phyloP scores from a whole-genome alignment of 2,113 vertebrate genomes.

The Ptychochromis oligacanthus region DNA sequence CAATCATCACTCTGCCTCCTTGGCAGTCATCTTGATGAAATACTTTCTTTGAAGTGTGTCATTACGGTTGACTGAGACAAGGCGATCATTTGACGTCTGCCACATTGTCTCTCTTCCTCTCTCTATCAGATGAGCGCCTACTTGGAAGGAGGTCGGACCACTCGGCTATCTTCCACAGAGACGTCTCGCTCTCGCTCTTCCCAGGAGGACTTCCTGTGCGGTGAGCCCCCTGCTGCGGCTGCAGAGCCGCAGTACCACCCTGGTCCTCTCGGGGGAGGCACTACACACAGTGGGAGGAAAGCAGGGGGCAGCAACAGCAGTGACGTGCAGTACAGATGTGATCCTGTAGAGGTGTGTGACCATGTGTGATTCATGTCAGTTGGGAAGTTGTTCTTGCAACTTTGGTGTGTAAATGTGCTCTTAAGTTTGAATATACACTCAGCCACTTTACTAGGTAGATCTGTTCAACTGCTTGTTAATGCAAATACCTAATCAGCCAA shows the following conservation, averaged over 20 bases:
- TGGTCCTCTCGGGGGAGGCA: slow-evolving; percentile 56
- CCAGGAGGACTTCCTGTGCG: slow-evolving; percentile 86
- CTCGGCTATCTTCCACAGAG: slow-evolving; percentile 94
- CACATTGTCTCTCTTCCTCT: not conserved
- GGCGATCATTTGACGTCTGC: not conserved
- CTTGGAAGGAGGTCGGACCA: slow-evolving; percentile 90
- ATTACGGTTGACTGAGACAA: slow-evolving; percentile 1
- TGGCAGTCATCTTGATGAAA: not conserved
- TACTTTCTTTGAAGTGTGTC: slow-evolving; percentile 11
- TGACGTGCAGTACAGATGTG: slow-evolving; percentile 71
- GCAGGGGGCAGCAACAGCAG: slow-evolving; percentile 75
- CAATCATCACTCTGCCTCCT: not conserved
- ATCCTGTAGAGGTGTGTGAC: slow-evolving; percentile 67
- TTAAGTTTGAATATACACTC: not conserved
- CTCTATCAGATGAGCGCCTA: slow-evolving; percentile 90
- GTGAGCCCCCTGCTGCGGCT: slow-evolving; percentile 36
- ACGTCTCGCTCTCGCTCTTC: slow-evolving; percentile 96
- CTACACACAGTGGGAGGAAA: slow-evolving; percentile 69
- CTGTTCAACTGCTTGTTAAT: not conserved
- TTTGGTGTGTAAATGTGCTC: not conserved
- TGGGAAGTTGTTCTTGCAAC: not conserved
- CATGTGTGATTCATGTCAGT: not conserved
- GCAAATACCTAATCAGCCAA: not conserved
- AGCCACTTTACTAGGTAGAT: not conserved
- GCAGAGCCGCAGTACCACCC: slow-evolving; percentile 77